Percentiles rank a stretch among this genome's conserved stretches.
Conservation (phyloP, 2,888 invertebrate species). For the Agrochola lychnidis region DNA sequence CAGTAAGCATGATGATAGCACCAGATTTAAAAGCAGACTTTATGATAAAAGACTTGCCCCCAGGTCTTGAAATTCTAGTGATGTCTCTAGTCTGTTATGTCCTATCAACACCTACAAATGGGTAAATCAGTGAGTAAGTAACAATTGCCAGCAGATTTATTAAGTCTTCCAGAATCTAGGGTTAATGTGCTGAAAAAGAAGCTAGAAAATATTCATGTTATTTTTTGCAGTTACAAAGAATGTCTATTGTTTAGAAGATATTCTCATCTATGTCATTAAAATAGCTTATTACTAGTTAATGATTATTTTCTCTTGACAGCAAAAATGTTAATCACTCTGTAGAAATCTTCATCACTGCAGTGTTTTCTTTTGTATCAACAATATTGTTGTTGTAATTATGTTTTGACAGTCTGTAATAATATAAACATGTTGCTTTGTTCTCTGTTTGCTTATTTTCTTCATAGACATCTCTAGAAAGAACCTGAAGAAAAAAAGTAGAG, state of each 20-base stretch:
- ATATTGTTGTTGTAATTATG: background rate
- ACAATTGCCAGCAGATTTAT: background rate
- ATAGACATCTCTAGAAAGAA: background rate
- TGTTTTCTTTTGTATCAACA: slow-evolving; percentile 30
- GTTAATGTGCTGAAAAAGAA: slow-evolving; percentile 10
- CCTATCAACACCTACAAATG: background rate
- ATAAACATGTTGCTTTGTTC: slow-evolving; percentile 20
- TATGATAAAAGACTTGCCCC: background rate
- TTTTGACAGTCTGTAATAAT: slow-evolving; percentile 33
- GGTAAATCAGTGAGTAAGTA: background rate
- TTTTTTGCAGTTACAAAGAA: slow-evolving; percentile 25
- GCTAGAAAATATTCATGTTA: slow-evolving; percentile 12
- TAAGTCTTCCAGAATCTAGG: background rate
- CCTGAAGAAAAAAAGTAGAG: background rate
- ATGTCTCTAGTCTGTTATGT: background rate
- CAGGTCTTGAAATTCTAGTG: background rate
- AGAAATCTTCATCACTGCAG: slow-evolving; percentile 30
- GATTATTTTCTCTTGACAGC: slow-evolving; percentile 45
- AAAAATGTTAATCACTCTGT: slow-evolving; percentile 44
- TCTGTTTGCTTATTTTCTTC: background rate
- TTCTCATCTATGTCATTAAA: slow-evolving; percentile 54
- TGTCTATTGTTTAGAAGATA: slow-evolving; percentile 38
- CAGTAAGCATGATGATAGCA: background rate
- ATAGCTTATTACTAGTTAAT: slow-evolving; percentile 47
- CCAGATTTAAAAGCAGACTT: background rate